Conservation (phyloP, 2,797 vertebrate species). For the Remorina albescens region DNA sequence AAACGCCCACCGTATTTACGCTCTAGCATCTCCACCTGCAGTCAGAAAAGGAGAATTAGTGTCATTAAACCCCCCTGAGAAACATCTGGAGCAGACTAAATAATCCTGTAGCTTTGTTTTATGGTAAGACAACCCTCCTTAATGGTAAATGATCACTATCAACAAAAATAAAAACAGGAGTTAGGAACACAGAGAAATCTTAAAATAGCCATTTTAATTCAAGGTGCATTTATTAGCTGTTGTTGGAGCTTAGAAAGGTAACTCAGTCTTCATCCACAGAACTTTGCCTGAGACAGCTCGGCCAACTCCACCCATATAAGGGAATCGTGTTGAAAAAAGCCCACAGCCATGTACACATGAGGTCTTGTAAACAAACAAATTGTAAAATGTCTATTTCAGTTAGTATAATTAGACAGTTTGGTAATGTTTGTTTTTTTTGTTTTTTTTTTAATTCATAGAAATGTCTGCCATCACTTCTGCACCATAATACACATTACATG, state of each 20-base stretch:
- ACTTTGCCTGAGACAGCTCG: not conserved
- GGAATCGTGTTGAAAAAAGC: not conserved
- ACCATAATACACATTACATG: not conserved
- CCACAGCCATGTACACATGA: not conserved
- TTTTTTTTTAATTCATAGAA: not conserved
- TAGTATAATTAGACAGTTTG: not conserved
- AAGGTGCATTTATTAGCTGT: too few relatives aligned
- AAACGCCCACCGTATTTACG: conserved; percentile 99
- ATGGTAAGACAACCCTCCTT: not conserved
- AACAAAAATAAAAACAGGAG: not conserved
- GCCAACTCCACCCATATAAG: not conserved
- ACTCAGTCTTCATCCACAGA: too few relatives aligned
- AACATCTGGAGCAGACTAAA: not conserved
- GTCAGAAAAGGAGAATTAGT: not conserved
- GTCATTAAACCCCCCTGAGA: conserved; percentile 5
- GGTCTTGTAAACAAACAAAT: not conserved
- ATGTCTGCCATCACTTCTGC: not conserved
- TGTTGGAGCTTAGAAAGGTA: too few relatives aligned
- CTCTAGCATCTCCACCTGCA: conserved; percentile 99
- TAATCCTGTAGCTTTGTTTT: not conserved
- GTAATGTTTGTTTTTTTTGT: too few relatives aligned
- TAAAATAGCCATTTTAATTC: too few relatives aligned
- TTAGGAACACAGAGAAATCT: too few relatives aligned
- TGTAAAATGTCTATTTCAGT: not conserved
- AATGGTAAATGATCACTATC: not conserved